Conservation (phyloP, 1,140 invertebrate species). For the Lerema accius region DNA sequence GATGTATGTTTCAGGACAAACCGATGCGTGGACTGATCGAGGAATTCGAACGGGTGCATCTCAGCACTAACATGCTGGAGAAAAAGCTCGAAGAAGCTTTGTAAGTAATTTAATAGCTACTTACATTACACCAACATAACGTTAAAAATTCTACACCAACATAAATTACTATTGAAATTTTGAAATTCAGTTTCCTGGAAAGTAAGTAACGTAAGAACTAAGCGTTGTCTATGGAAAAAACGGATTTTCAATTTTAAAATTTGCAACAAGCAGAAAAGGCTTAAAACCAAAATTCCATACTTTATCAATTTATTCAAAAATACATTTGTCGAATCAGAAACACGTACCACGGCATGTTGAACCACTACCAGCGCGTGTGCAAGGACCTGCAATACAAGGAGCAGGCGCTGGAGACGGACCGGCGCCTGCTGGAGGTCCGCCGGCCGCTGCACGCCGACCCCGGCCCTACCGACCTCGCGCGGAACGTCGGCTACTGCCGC, state of each 20-base stretch:
- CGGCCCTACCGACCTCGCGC: conserved; percentile 64
- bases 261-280: too few species aligned
- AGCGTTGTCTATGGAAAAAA: too few species aligned
- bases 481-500: conserved; percentile 73
- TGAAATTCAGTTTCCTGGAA: too few species aligned
- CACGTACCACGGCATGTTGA: conserved; percentile 87
- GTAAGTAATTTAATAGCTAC: too few species aligned
- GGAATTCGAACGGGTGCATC: conserved; percentile 85
- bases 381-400: conserved; percentile 88
- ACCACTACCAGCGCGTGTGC: conserved; percentile 85
- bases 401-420: conserved; percentile 87
- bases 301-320: too few species aligned
- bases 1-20: conserved; percentile 87
- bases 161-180: too few species aligned
- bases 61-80: conserved; percentile 84
- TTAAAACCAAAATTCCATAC: too few species aligned
- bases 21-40: conserved; percentile 88
- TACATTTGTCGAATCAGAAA: conserved; percentile 83
- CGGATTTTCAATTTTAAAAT: too few species aligned
- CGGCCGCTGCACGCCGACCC: conserved; percentile 65
- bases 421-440: conserved; percentile 72
- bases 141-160: too few species aligned
- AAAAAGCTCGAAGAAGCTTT: conserved; percentile 88
- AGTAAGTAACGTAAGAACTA: too few species aligned
- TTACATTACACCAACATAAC: too few species aligned